A percentile compares a stretch with the other conserved stretches of the same genome.
Evolutionary conservation across 2,113 vertebrate genomes (phyloP).

Genomic region (Megaceryle torquata): DNA sequence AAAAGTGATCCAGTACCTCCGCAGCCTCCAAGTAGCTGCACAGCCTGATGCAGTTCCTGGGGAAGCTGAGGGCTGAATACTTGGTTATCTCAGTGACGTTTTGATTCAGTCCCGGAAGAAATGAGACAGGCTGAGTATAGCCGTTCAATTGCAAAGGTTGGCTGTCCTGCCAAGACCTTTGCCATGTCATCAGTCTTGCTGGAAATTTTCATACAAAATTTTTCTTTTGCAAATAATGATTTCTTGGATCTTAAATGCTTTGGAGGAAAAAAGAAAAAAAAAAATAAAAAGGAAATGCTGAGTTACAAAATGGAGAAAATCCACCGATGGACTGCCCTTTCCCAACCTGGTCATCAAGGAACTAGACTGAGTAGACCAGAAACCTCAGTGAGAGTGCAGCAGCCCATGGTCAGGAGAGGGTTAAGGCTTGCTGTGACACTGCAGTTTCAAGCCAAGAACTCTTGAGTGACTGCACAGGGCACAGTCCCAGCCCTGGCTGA

Average conservation of each 20-base stretch:
- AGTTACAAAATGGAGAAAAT: neutral
- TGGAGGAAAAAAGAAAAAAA: neutral
- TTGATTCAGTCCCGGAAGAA: neutral
- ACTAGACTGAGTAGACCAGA: neutral
- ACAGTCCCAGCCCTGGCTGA: neutral
- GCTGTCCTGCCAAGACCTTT: neutral
- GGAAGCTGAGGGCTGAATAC: neutral
- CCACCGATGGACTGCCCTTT: neutral
- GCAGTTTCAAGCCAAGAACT: neutral
- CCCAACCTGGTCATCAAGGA: neutral
- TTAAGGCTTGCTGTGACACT: neutral
- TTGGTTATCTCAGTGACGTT: neutral
- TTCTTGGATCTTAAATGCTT: neutral
- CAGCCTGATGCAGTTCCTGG: neutral
- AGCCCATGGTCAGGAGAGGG: neutral
- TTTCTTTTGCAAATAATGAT: neutral
- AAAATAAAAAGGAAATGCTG: neutral
- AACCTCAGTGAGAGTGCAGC: neutral
- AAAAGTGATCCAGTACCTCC: neutral
- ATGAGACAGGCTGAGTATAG: neutral
- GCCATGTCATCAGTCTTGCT: neutral
- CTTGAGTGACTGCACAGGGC: neutral
- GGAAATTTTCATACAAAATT: neutral
- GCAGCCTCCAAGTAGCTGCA: neutral
- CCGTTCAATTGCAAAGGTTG: neutral